Evolutionary conservation across 2,888 invertebrate species (phyloP), one percentile per base, ranked within the genome.

Genomic region (Ectemnius lituratus): DNA sequence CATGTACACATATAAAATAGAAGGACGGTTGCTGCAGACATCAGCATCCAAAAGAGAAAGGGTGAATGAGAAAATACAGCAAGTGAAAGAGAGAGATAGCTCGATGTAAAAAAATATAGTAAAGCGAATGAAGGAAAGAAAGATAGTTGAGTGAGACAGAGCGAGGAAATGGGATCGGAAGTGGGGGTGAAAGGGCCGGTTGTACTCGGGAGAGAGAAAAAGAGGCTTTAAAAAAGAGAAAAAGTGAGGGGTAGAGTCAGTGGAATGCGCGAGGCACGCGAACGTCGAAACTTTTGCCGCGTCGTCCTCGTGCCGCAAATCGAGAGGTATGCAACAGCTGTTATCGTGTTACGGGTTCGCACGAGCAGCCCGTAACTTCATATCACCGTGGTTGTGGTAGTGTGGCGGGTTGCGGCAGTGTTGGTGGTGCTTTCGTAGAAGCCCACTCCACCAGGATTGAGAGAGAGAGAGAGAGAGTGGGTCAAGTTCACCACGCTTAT

Each of bases 401-500:
- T 13, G 13, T n/a, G 52, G 52, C 16, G 52, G 52, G 14, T 16
- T 16, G 52, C 16, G 52, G 52, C 16, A 16, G 67, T 57, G 71
- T 66, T 67, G 71, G 14, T 37, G 70, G 27, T 58, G 60, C 37
- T 63, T 52, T 74, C 18, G 71, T 71, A 67, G 75, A 72, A 76
- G 74, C 74, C 80, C 80, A 76, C 82, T 87, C 84, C 81, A 84
- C 78, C 68, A 37, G 37, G 37, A 37, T 37, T 8, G 37, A 11
- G 37, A 37, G 37, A 11, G 37, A 37, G 37, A 37, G 37, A 11
- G 37, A 37, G 37, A 11, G 85, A 90, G 84, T 89, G 84, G 89
- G 89, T 90, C 90, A 90, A 90, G 90, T 90, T 90, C 90, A 87
- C 76, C 86, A 85, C 86, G 88, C 88, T 89, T 88, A 89, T 88